Evolutionary conservation across 1,140 invertebrate species (phyloP).

Genomic region (Zaprionus nigranus): DNA sequence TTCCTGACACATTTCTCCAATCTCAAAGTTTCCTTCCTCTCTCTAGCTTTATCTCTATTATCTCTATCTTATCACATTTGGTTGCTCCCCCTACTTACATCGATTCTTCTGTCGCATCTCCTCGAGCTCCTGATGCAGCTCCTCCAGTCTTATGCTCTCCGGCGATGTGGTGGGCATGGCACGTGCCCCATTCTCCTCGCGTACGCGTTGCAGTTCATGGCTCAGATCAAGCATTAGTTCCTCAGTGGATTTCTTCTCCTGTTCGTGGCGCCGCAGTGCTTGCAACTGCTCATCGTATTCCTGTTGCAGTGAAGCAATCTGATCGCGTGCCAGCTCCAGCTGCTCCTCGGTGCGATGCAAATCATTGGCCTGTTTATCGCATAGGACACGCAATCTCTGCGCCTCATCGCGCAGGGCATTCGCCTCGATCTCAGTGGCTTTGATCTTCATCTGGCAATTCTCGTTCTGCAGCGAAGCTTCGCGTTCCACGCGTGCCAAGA

Average conservation of each 20-base stretch:
- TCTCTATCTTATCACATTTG: not conserved
- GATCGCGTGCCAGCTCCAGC: constrained; percentile 85
- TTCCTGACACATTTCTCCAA: not conserved
- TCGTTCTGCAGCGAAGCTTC: constrained; percentile 95
- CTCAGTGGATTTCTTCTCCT: constrained; percentile 77
- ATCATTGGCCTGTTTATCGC: constrained; percentile 84
- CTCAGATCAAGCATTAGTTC: constrained; percentile 85
- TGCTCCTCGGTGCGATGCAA: constrained; percentile 82
- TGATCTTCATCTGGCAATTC: constrained; percentile 92
- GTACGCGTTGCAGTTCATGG: constrained; percentile 85
- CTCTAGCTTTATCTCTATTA: not conserved
- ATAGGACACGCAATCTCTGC: constrained; percentile 82
- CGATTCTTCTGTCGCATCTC: constrained; percentile 90
- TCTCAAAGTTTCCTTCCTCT: not conserved
- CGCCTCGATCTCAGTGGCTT: constrained; percentile 91
- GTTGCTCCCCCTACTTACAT: constrained; percentile 85
- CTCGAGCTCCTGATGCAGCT: constrained; percentile 89
- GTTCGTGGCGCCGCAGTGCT: constrained; percentile 83
- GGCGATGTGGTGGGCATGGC: constrained; percentile 87
- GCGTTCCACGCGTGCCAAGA: constrained; percentile 91
- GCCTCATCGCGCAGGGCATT: constrained; percentile 91
- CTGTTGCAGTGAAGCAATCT: constrained; percentile 84
- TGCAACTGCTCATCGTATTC: constrained; percentile 85
- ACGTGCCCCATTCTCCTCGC: constrained; percentile 85
- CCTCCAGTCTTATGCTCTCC: constrained; percentile 89